Evolutionary conservation across 1,140 invertebrate genomes (phyloP), one percentile per base, ranked within the genome.

Genomic region (Pseudomyrmex concolor): DNA sequence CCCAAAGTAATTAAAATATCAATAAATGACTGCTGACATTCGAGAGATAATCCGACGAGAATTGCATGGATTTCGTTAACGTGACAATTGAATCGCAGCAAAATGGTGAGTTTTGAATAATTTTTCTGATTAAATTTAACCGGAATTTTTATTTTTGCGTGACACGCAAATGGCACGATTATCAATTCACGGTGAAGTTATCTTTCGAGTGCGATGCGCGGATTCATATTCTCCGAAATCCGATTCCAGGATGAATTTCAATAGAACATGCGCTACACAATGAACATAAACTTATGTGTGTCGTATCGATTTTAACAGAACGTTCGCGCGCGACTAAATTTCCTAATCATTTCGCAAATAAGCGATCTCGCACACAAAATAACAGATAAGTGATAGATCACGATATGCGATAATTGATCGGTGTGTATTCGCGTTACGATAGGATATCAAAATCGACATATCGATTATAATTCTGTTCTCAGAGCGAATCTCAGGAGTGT

Each of bases 321-420:
- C 48, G 66, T 78, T 77, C 48, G n/a, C 48, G 43, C 48, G n/a
- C 48, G 43, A 34, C 22, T 77, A 19, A 25, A 15, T 43, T 70
- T 78, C 57, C 7, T n/a, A n/a, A 68, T 70, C 64, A 48, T 2
- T 55, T 17, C 25, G 9, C 34, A 78, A 70, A 70, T 48, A 59
- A 78, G 45, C 34, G 43, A 34, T 34, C 7, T 54, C 10, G 68
- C 64, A 22, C 8, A 70, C 17, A 57, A 43, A 43, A 57, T n/a
- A 59, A 43, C n/a, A 9, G 62, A 77, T 77, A 77, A 77, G 3
- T 78, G 76, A 70, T 78, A 70, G 64, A 78, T 78, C 51, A 78
- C 34, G 5, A 22, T 59, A 17, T 19, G 55, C 17, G 9, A 10
- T 78, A 78, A 78, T 68, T 77, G 17, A 48, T 15, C 19, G 22